These are phyloP conservation scores for Epiperipatus broadwayi DNA, from an alignment of 2,888 invertebrate species.

Conservation along the genomic window DNA sequence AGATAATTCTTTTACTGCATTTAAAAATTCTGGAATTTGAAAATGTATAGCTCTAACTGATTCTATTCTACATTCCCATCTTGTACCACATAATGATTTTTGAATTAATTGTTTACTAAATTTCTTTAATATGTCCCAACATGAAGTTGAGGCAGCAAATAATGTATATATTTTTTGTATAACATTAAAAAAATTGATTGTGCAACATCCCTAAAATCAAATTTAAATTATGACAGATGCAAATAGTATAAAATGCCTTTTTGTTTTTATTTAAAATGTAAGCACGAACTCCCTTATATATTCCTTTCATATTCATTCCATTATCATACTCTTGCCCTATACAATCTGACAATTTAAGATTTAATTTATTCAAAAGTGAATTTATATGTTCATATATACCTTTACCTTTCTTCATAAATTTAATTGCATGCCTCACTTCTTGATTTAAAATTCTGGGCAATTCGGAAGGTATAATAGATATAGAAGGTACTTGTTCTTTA, in stretches of 20 bases:
- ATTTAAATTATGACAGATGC: slow-evolving; percentile 1
- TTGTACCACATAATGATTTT: slow-evolving; percentile 9
- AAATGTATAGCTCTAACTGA: slow-evolving; percentile 6
- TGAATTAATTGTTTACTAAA: too few species aligned
- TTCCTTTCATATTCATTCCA: too few species aligned
- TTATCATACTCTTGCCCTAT: too few species aligned
- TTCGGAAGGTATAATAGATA: too few species aligned
- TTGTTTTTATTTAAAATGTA: slow-evolving; percentile 12
- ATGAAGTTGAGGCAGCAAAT: slow-evolving; percentile 8
- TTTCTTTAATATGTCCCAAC: not conserved
- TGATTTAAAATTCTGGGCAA: too few species aligned
- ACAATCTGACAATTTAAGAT: too few species aligned
- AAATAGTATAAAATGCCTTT: not conserved
- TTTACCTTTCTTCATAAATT: too few species aligned
- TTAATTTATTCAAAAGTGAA: too few species aligned
- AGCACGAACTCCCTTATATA: too few species aligned
- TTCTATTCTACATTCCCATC: slow-evolving; percentile 12
- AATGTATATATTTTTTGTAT: slow-evolving; percentile 10
- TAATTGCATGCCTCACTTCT: too few species aligned
- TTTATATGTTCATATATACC: too few species aligned
- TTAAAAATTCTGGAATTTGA: not conserved
- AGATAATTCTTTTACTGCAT: not conserved
- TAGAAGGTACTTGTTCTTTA: too few species aligned
- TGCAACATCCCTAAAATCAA: not conserved
- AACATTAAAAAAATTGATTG: slow-evolving; percentile 1